phyloP scores from a whole-genome alignment of 2,113 vertebrate species.

The Mastomys natalensis region DNA sequence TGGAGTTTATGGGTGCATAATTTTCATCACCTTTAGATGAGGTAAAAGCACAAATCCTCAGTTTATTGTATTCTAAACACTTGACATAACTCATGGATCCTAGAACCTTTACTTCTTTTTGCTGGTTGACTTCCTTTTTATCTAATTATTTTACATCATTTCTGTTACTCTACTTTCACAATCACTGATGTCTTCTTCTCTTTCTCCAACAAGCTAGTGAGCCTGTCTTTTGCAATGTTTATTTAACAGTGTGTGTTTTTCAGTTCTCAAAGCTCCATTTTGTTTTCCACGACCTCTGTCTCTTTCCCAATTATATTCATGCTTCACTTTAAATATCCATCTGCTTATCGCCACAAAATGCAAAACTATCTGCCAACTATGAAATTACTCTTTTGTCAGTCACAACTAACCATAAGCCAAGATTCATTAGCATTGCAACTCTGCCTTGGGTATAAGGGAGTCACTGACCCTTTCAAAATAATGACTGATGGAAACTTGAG shows the following conservation, averaged over 20 bases:
- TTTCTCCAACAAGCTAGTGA: background rate
- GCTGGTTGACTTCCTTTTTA: background rate
- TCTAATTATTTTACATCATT: background rate
- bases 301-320: background rate
- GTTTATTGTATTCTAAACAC: background rate
- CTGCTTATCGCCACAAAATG: background rate
- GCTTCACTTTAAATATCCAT: background rate
- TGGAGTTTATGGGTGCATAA: background rate
- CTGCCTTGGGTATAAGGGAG: background rate
- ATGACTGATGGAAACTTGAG: background rate
- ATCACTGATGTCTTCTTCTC: background rate
- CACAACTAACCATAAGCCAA: slow-evolving; percentile 24
- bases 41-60: background rate
- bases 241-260: background rate
- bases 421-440: background rate
- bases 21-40: background rate
- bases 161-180: background rate
- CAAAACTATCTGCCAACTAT: background rate
- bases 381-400: background rate
- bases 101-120: background rate
- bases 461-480: slow-evolving; percentile 7
- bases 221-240: background rate
- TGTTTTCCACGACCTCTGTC: background rate
- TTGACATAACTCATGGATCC: too few species aligned
- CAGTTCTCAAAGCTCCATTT: background rate